Percentiles rank a stretch among this genome's conserved stretches.
Evolutionary conservation across 1,140 invertebrate species (phyloP).

Genomic region (Trissolcus basalis): DNA sequence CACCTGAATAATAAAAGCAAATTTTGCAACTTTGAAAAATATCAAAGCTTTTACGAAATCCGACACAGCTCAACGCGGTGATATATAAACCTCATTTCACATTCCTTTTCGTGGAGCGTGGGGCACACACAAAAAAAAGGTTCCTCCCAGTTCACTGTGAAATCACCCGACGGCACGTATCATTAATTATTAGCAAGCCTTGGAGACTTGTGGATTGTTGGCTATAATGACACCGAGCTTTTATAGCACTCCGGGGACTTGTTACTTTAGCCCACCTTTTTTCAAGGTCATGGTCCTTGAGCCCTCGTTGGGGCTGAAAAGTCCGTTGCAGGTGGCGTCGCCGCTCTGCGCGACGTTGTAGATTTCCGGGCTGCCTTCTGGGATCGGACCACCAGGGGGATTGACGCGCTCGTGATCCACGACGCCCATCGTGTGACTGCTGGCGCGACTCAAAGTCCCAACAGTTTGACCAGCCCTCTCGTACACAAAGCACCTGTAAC

Average conservation of each 20-base stretch:
- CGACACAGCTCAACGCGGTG: slow-evolving; percentile 14
- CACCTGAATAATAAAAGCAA: slow-evolving; percentile 12
- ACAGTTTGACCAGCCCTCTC: slow-evolving; percentile 81
- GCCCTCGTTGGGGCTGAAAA: slow-evolving; percentile 87
- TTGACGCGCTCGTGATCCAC: slow-evolving; percentile 67
- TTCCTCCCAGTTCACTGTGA: slow-evolving; percentile 3
- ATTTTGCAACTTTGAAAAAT: slow-evolving; percentile 7
- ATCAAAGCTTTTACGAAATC: slow-evolving; percentile 20
- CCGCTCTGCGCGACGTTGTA: slow-evolving; percentile 90
- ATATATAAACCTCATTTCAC: slow-evolving; percentile 19
- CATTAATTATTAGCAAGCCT: slow-evolving; percentile 22
- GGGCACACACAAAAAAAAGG: slow-evolving; percentile 1
- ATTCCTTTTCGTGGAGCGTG: not conserved
- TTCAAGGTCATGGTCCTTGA: slow-evolving; percentile 85
- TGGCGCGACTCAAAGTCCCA: slow-evolving; percentile 65
- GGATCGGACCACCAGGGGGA: slow-evolving; percentile 63
- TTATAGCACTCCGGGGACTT: slow-evolving; percentile 8
- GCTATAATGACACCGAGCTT: slow-evolving; percentile 7
- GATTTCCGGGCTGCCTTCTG: slow-evolving; percentile 74
- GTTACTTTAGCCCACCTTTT: slow-evolving; percentile 77
- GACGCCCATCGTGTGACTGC: slow-evolving; percentile 63
- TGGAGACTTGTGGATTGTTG: slow-evolving; percentile 6
- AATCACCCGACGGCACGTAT: slow-evolving; percentile 1
- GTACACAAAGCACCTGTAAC: slow-evolving; percentile 94
- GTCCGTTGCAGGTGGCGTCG: slow-evolving; percentile 90